Percentiles rank a stretch among this genome's conserved stretches.
These are phyloP conservation scores for Bellardia pandia DNA, from an alignment of 2,888 invertebrate genomes.

Conservation along the genomic window DNA sequence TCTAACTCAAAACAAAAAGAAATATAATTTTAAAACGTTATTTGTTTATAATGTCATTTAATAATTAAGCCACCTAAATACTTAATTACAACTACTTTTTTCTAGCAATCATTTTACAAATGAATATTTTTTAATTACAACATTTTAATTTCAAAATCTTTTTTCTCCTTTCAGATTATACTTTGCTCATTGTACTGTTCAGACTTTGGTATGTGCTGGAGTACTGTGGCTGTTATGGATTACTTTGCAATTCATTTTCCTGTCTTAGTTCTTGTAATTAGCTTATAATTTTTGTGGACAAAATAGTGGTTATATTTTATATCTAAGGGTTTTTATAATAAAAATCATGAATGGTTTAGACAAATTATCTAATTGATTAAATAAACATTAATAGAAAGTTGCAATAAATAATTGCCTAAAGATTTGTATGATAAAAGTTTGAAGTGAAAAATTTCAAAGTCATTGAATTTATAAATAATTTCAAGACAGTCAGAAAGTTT, in stretches of 20 bases:
- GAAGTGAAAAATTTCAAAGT: too few species aligned
- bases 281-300: conserved; percentile 22
- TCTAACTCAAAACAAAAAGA: too few species aligned
- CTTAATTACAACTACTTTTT: too few species aligned
- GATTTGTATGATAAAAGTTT: too few species aligned
- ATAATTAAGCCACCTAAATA: too few species aligned
- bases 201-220: conserved; percentile 74
- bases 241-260: conserved; percentile 47
- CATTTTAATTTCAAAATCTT: background rate
- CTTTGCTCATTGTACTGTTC: conserved; percentile 77
- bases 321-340: conserved; percentile 45
- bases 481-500: too few species aligned
- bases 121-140: background rate
- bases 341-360: conserved; percentile 32
- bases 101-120: too few species aligned
- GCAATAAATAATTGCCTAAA: background rate
- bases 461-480: too few species aligned
- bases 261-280: conserved; percentile 30
- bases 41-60: too few species aligned
- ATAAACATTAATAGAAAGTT: background rate
- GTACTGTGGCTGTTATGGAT: conserved; percentile 72
- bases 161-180: conserved; percentile 75
- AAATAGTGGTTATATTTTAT: conserved; percentile 1
- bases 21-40: too few species aligned
- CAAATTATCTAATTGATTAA: background rate